phyloP scores from a whole-genome alignment of 2,888 invertebrate species.

The Hoplodrina ambigua region DNA sequence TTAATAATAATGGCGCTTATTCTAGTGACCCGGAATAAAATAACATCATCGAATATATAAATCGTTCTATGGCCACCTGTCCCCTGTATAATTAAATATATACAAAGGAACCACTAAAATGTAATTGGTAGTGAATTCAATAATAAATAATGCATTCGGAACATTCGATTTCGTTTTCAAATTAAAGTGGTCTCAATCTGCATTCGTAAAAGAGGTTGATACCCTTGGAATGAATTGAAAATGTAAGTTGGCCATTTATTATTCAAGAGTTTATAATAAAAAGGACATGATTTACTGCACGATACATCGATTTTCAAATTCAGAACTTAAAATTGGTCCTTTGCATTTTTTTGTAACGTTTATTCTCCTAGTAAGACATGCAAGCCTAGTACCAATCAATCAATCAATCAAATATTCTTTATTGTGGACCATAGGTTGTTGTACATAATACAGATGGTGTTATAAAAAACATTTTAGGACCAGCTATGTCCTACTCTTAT shows the following conservation, averaged over 20 bases:
- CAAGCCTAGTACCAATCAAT: background rate
- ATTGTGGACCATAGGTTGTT: too few species aligned
- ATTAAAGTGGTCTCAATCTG: constrained; percentile 13
- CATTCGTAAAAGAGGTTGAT: constrained; percentile 29
- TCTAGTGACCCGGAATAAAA: background rate
- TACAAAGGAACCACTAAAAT: background rate
- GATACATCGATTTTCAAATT: background rate
- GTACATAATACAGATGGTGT: too few species aligned
- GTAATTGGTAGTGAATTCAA: background rate
- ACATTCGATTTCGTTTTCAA: constrained; percentile 21
- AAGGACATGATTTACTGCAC: constrained; percentile 6
- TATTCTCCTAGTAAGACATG: background rate
- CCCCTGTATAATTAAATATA: background rate
- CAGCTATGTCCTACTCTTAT: too few species aligned
- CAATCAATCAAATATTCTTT: too few species aligned
- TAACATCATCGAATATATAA: too few species aligned
- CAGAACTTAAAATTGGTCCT: background rate
- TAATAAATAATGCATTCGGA: constrained; percentile 30
- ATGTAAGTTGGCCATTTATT: background rate
- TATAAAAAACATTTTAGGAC: too few species aligned
- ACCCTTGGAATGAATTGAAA: constrained; percentile 35
- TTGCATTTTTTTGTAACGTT: background rate
- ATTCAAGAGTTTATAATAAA: constrained; percentile 19
- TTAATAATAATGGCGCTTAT: too few species aligned
- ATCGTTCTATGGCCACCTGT: too few species aligned